Conservation (phyloP, 2,888 invertebrate species). For the Machimus rusticus region DNA sequence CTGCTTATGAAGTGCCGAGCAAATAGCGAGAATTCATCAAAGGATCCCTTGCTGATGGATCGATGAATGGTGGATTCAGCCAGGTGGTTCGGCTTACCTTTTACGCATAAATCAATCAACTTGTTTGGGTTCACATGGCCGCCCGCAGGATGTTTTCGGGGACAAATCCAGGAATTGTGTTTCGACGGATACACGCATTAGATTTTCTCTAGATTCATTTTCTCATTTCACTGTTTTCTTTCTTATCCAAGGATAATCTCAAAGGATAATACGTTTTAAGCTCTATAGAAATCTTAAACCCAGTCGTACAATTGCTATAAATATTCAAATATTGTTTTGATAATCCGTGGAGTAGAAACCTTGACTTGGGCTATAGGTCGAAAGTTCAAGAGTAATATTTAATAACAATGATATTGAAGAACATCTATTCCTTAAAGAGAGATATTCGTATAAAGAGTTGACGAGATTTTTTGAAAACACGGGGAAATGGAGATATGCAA, state of each 20-base stretch:
- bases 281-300: not conserved
- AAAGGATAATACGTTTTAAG: not conserved
- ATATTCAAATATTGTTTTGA: not conserved
- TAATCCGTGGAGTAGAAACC: not conserved
- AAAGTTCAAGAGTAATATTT: not conserved
- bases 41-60: not conserved
- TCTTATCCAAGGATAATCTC: not conserved
- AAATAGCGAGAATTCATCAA: not conserved
- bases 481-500: not conserved
- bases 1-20: not conserved
- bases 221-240: not conserved
- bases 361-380: not conserved
- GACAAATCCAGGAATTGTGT: not conserved
- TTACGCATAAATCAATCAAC: not conserved
- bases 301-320: not conserved
- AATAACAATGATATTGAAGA: not conserved
- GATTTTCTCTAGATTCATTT: not conserved
- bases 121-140: not conserved
- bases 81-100: not conserved
- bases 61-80: not conserved
- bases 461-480: too few relatives aligned
- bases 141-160: not conserved
- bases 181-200: not conserved
- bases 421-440: not conserved
- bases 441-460: not conserved